Conservation (phyloP, 2,888 invertebrate species). For the Cephus nigrinus region DNA sequence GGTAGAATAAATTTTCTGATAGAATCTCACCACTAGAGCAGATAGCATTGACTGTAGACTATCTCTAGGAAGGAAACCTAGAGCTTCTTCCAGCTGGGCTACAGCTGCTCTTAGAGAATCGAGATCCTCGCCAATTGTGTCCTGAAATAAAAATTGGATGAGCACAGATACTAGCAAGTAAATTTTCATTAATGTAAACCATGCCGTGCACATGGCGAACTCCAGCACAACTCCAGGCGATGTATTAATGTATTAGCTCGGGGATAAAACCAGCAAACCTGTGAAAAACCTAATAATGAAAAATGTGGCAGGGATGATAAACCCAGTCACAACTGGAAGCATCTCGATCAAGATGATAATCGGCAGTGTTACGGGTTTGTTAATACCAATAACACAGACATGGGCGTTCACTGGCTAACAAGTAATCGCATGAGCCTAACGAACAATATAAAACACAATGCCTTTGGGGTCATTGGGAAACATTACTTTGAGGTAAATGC, state of each 20-base stretch:
- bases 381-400: neutral
- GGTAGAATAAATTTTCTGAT: neutral
- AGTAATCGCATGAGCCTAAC: neutral
- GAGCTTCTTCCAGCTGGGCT: conserved; percentile 75
- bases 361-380: neutral
- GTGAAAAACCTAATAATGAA: conserved; percentile 18
- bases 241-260: conserved; percentile 47
- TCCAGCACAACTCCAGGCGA: conserved; percentile 32
- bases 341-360: neutral
- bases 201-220: conserved; percentile 42
- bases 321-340: neutral
- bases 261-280: conserved; percentile 40
- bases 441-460: neutral
- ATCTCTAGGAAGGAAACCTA: conserved; percentile 77
- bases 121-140: conserved; percentile 70
- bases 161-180: neutral
- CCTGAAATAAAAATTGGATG: conserved; percentile 47
- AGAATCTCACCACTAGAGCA: conserved; percentile 76
- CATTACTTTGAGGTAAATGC: neutral
- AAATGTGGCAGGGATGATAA: neutral
- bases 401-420: neutral
- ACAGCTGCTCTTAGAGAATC: conserved; percentile 78
- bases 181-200: conserved; percentile 11
- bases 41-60: conserved; percentile 79
- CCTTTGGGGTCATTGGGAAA: neutral